These are phyloP conservation scores for Gallinago nigripennis DNA, from an alignment of 2,797 vertebrate species.

Conservation along the genomic window DNA sequence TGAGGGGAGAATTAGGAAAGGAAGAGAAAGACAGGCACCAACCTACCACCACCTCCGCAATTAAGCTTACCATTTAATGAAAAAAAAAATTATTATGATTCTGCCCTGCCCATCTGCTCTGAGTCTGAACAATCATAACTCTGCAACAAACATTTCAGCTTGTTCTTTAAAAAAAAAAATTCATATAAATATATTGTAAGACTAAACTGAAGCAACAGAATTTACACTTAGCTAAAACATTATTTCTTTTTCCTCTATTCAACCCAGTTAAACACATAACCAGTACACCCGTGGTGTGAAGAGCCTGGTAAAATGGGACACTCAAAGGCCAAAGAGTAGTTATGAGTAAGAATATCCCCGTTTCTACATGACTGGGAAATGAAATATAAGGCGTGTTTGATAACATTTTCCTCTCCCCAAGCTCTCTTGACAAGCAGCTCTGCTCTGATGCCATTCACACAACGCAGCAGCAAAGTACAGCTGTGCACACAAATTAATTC, in stretches of 20 bases:
- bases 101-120: slow-evolving; percentile 83
- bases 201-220: slow-evolving; percentile 63
- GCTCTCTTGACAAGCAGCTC: background rate
- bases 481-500: slow-evolving; percentile 56
- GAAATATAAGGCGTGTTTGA: background rate
- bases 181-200: slow-evolving; percentile 60
- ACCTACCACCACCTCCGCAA: slow-evolving; percentile 85
- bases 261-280: slow-evolving; percentile 10
- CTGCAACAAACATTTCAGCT: slow-evolving; percentile 80
- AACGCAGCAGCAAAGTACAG: slow-evolving; percentile 67
- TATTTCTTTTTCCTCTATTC: slow-evolving; percentile 41
- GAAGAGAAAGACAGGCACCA: slow-evolving; percentile 75
- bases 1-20: background rate
- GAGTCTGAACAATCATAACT: slow-evolving; percentile 83
- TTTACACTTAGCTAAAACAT: slow-evolving; percentile 66
- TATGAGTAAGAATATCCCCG: background rate
- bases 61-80: slow-evolving; percentile 65
- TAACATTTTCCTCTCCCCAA: slow-evolving; percentile 18
- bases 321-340: background rate
- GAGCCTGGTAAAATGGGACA: background rate
- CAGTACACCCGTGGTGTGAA: slow-evolving; percentile 5
- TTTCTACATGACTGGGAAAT: background rate
- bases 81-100: slow-evolving; percentile 51
- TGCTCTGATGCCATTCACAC: slow-evolving; percentile 47
- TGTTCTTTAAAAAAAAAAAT: slow-evolving; percentile 65